Evolutionary conservation across 2,797 vertebrate genomes (phyloP).

Genomic region (Pachyuromys duprasi): DNA sequence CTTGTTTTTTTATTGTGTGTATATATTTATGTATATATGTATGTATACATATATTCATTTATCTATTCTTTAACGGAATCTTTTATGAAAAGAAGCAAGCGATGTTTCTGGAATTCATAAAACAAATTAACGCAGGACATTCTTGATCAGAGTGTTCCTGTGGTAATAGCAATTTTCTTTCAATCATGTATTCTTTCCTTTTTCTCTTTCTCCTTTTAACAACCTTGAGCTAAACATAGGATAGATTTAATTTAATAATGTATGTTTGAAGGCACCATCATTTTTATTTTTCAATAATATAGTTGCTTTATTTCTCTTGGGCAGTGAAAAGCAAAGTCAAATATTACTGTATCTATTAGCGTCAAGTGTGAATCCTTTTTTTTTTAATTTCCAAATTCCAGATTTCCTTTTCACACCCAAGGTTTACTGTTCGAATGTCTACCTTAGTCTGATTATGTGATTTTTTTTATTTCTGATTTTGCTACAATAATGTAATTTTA

Average conservation of each 20-base stretch:
- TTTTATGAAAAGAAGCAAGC: neutral
- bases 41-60: neutral
- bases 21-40: neutral
- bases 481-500: neutral
- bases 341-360: neutral
- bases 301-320: neutral
- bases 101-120: neutral
- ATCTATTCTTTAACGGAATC: neutral
- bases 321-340: neutral
- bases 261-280: neutral
- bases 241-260: neutral
- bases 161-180: neutral
- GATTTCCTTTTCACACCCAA: neutral
- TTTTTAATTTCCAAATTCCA: neutral
- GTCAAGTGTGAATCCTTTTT: neutral
- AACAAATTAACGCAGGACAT: slow-evolving; percentile 18
- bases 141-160: neutral
- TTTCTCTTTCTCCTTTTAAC: fast-evolving
- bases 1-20: neutral
- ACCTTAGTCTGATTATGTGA: neutral
- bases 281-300: neutral
- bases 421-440: neutral
- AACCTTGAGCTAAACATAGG: neutral
- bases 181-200: neutral
- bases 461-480: neutral